phyloP scores from a whole-genome alignment of 2,113 vertebrate species.

The Athene cunicularia region DNA sequence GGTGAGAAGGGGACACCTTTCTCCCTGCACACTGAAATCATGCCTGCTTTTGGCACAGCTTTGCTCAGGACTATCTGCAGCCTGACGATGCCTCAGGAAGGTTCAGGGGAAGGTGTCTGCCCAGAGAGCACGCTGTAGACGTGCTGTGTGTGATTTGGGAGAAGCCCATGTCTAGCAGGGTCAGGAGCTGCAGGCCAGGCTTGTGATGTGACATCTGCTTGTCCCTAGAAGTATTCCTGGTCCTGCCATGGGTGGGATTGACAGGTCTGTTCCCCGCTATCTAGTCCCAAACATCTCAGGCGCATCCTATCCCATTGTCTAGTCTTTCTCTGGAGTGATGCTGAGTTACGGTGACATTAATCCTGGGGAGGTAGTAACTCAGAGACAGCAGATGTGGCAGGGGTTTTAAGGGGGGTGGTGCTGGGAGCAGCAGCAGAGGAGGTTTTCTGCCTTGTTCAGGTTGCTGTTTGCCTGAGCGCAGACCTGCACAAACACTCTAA shows the following conservation, averaged over 20 bases:
- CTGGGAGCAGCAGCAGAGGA: background rate
- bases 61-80: background rate
- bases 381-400: background rate
- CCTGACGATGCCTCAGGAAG: rapidly evolving
- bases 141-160: background rate
- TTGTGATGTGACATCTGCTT: background rate
- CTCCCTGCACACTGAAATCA: background rate
- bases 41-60: background rate
- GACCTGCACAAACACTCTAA: background rate
- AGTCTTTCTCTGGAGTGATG: background rate
- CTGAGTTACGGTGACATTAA: rapidly evolving
- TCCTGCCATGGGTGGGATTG: rapidly evolving
- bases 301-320: background rate
- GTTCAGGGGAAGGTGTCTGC: background rate
- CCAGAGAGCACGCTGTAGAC: rapidly evolving
- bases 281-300: rapidly evolving
- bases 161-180: background rate
- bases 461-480: background rate
- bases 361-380: background rate
- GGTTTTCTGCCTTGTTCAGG: background rate
- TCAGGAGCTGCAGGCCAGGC: background rate
- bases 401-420: background rate
- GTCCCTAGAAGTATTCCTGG: too few species aligned
- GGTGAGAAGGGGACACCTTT: background rate
- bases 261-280: background rate